Evolutionary conservation across 2,113 vertebrate genomes (phyloP).

Genomic region (Gnathonemus echidnorhynchus): DNA sequence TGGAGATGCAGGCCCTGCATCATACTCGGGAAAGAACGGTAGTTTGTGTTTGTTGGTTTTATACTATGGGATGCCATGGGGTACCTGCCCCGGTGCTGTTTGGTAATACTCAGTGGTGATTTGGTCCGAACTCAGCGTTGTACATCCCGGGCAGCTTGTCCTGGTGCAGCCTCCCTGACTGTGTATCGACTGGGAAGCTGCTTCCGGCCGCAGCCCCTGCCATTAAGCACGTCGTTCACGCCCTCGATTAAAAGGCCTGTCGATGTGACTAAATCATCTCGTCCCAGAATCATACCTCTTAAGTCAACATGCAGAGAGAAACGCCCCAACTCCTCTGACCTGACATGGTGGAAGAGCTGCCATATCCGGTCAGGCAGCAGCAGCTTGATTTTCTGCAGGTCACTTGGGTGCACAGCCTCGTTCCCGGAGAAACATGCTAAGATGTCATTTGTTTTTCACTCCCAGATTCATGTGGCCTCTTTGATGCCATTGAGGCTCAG

Average conservation of each 20-base stretch:
- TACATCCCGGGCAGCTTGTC: neutral
- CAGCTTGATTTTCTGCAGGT: neutral
- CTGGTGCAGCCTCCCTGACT: conserved; percentile 10
- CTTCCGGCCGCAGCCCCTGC: neutral
- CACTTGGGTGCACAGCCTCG: neutral
- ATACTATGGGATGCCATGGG: neutral
- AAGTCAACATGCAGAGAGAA: neutral
- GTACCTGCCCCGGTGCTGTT: neutral
- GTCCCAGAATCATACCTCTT: neutral
- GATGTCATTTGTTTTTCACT: neutral
- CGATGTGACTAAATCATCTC: neutral
- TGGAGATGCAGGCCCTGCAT: neutral
- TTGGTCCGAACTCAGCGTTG: neutral
- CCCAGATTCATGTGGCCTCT: neutral
- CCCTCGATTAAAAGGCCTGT: neutral
- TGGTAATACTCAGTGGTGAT: neutral
- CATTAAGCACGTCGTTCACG: conserved; percentile 3
- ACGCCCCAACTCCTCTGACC: neutral
- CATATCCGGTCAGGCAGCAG: neutral
- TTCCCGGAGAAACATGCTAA: neutral
- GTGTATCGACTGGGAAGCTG: conserved; percentile 13
- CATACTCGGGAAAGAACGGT: neutral
- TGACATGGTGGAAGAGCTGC: neutral
- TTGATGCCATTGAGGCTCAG: neutral
- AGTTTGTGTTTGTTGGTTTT: neutral